Base-by-base conservation (phyloP, 2,797 vertebrate genomes). In the Apodemus agrarius region DNA sequence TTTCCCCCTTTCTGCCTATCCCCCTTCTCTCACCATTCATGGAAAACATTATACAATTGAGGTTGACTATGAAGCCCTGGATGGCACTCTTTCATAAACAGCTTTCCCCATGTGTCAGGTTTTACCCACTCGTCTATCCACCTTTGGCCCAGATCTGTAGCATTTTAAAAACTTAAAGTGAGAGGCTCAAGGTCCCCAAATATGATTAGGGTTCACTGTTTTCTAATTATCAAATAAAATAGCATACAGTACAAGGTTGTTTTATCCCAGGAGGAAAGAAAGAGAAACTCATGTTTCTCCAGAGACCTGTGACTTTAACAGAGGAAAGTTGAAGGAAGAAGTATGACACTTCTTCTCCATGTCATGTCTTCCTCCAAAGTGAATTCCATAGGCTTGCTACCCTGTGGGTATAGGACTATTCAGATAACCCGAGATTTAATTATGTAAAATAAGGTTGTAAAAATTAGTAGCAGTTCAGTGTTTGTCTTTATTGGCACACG, bases 381-480 rank as follows among this genome's bases (percentile, higher is more conserved):
- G 12, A 83, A 86, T 22, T 24, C 72, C 26, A 80, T 57, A 90
- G 29, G 14, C n/a, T 37, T 91, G 79, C 3, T 82, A 40, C 9
- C 74, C 21, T 40, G 46, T 72, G 89, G 86, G 10, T 80, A 80
- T 69, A 76, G 75, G 82, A 85, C 7, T 87, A 46, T 86, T 61
- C n/a, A 84, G 49, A 40, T 75, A 57, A 57, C 34, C 40, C 46
- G 43, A 89, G 13, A 90, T 40, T 80, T 93, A 94, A 94, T 93
- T 89, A 82, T 90, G 59, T 91, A 46, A 96, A 93, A 84, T 43
- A 34, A 79, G 11, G 94, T 8, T 67, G 16, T 79, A 22, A 89
- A 95, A 95, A 84, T 34, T 65, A 54, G 86, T 29, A 89, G 8
- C 40, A 34, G 21, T 89, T 19, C 43, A 76, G 31, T 74, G 16